Evolutionary conservation across 2,797 vertebrate species (phyloP), one percentile per base, ranked within the genome.

Genomic region (Myotis myotis): DNA sequence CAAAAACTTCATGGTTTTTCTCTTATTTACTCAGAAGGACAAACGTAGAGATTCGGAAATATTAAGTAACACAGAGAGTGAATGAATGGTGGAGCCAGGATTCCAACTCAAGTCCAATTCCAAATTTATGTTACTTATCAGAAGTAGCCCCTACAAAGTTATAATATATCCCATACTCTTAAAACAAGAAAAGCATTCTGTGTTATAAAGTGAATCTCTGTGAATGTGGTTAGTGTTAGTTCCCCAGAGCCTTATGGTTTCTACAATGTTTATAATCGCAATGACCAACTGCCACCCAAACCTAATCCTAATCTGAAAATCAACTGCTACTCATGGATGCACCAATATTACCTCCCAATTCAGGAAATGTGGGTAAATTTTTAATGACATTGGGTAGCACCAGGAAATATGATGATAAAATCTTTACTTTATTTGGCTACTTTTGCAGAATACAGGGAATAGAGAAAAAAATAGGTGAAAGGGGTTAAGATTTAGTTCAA

Each of bases 21-120:
- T 57, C 49, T 49, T 62, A 82, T 53, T 86, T 79, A 84, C 33
- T 82, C 25, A 60, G 8, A 88, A 78, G 6, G 25, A 55, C 33
- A 84, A 93, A 94, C 80, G 76, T 74, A 22, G 44, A 49, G 41
- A 62, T 68, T 87, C 33, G 38, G 41, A 91, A 96, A 79, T 66
- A 72, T 76, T 91, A 84, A 44, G 12, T 60, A 84, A 84, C 25
- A 80, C 74, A 93, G 64, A 62, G 8, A 51, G 25, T 80, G 30
- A 84, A 74, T 74, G 72, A 47, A 66, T 68, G 13, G 36, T 80
- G 44, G 30, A 55, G 36, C 36, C 20, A 91, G 41, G 11, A 78
- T 76, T 91, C 33, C 55, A 81, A 53, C 23, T 92, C 68, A 75
- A 93, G 62, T 88, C 88, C 83, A 91, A 76, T n/a, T 76, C 70